A percentile compares a stretch with the other conserved stretches of the same genome.
Evolutionary conservation across 2,113 vertebrate genomes (phyloP).

Genomic region (Rana temporaria): DNA sequence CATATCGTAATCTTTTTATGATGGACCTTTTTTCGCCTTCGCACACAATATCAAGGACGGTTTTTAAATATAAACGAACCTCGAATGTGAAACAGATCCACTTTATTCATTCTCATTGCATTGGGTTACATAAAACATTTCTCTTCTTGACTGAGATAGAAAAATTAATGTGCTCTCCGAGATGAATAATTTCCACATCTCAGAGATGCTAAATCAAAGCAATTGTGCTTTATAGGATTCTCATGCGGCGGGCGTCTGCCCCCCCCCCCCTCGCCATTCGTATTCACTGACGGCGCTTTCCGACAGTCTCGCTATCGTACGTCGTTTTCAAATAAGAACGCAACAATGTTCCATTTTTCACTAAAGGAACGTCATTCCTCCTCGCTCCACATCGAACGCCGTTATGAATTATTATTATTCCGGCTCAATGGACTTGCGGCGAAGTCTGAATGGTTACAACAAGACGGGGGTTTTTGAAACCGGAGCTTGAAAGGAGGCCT

Average conservation of each 20-base stretch:
- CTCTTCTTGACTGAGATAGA: conserved; percentile 5
- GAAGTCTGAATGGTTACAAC: not conserved
- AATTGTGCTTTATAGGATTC: conserved; percentile 28
- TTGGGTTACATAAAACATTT: conserved; percentile 9
- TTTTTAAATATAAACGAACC: conserved; percentile 20
- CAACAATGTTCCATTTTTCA: conserved; percentile 1
- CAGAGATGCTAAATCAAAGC: conserved; percentile 47
- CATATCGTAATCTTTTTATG: not conserved
- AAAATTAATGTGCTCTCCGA: conserved; percentile 35
- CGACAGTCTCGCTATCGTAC: not conserved
- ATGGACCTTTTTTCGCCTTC: not conserved
- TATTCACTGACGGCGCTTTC: conserved; percentile 42
- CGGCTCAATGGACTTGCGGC: not conserved
- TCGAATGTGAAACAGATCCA: conserved; percentile 25
- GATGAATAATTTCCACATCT: conserved; percentile 48
- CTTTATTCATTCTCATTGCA: conserved; percentile 7
- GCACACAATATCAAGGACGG: not conserved
- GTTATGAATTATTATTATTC: conserved; percentile 36
- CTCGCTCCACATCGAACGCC: not conserved
- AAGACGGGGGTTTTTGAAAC: not conserved
- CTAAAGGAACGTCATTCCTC: not conserved
- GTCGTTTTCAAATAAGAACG: conserved; percentile 27
- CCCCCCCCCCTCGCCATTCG: conserved; percentile 1
- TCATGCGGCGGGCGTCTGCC: not conserved
- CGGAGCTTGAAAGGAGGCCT: conserved; percentile 6